Evolutionary conservation across 2,888 invertebrate genomes (phyloP), one percentile per base, ranked within the genome.

Genomic region (Nomada fucata): DNA sequence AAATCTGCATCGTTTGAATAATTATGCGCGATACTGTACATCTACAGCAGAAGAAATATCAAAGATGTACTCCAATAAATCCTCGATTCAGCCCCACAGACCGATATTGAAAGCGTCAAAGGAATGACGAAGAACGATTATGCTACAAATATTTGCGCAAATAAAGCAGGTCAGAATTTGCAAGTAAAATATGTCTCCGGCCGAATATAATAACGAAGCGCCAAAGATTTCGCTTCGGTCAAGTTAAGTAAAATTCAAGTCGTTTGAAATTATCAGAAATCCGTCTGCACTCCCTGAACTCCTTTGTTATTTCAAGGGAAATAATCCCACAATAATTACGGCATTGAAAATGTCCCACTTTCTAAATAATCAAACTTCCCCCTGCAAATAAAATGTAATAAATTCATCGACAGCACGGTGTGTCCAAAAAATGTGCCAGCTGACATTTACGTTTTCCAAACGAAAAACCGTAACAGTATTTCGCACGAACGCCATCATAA

Each of bases 151-250:
- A 23, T 64, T 50, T 15, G 59, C n/a, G 57, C 57, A n/a, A n/a
- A 29, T 10, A 59, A 69, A 59, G 26, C 52, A 23, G 69, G 69
- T 57, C 57, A 59, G 11, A n/a, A 69, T 69, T 69, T 47, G 26
- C 26, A 69, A 69, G 55, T 69, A 26, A 57, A 47, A 69, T 57
- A 44, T 26, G 2, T 13, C 3, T 0, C 7, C 15, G 26, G 11
- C 26, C n/a, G 4, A 20, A 20, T 15, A 15, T 15, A 55, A 20
- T n/a, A 20, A 15, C 53, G 67, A 52, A 36, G 20, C 36, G 36
- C 36, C 15, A 23, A 55, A 67, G 36, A 67, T 67, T 67, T 67
- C 50, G 29, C 9, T 53, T 36, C 36, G 1, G 15, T 26, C 10
- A n/a, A 50, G n/a, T 50, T 23, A 36, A 36, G 36, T 65, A 29